Base-by-base conservation (phyloP, 2,113 vertebrate species). In the Romanogobio albipinnatus region DNA sequence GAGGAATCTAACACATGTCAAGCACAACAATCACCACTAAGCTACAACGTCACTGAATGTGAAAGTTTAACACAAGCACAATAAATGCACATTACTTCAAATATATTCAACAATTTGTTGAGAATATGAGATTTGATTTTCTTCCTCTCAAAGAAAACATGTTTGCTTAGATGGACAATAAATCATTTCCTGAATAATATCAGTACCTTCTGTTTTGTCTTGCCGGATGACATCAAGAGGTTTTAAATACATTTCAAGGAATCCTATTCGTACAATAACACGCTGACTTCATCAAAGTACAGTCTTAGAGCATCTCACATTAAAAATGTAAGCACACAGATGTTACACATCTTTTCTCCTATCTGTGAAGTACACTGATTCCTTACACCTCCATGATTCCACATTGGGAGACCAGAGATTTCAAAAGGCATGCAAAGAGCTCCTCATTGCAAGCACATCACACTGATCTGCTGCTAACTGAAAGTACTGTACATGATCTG, bases 11-110 rank as follows among this genome's bases (percentile, higher is more conserved):
- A 87, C 90, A 87, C 90, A 88, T 85, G 85, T 87, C 36, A 90
- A 92, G 88, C 88, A 92, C 87, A 86, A 90, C 89, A 90, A 91
- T 87, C 82, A 75, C 29, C 91, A 76, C 83, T 89, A 86, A 77
- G 77, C 22, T 73, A 82, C 84, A 80, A 87, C 14, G 49, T 82
- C 82, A 87, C 73, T 86, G 73, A 68, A 78, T 84, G 81, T 47
- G 76, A 88, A 71, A 83, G 24, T 84, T 91, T 53, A 74, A 84
- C 64, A 88, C 73, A 90, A 92, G 87, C 87, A 89, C 77, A 76
- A 88, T 76, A 83, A 89, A 76, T 90, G 87, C 89, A 90, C 85
- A 91, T 88, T 81, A 84, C 90, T 89, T 45, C 89, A 91, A 88
- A 91, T 78, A 45, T 85, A 90, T 90, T 79, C 68, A 91, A 86